These are phyloP conservation scores for Adineta ricciae DNA, from an alignment of 2,888 invertebrate species.

Conservation along the genomic window DNA sequence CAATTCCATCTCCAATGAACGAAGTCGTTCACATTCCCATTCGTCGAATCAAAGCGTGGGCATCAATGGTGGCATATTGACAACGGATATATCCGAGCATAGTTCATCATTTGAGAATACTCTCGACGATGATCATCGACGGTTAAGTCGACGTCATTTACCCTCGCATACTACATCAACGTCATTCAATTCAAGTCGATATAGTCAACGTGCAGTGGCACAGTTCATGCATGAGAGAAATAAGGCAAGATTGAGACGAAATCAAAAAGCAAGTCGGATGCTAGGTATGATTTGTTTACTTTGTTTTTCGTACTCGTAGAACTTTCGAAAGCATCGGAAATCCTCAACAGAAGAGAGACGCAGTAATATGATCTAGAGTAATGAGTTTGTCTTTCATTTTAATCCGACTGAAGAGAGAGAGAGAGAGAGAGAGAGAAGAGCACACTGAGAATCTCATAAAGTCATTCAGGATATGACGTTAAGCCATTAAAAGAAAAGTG, in stretches of 20 bases:
- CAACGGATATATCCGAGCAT: neutral
- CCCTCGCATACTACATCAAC: neutral
- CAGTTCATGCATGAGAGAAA: conserved; percentile 22
- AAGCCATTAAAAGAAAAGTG: neutral
- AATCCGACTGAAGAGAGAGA: too few species aligned
- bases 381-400: too few species aligned
- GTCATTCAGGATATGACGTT: neutral
- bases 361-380: too few species aligned
- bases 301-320: neutral
- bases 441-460: too few species aligned
- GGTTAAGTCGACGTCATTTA: neutral
- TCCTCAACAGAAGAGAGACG: neutral
- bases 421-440: too few species aligned
- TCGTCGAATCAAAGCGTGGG: neutral
- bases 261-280: conserved; percentile 33
- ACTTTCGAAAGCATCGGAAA: neutral
- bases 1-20: neutral
- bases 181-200: conserved; percentile 12
- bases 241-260: conserved; percentile 30
- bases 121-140: neutral
- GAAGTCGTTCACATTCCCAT: neutral
- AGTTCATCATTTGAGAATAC: neutral
- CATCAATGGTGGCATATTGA: neutral
- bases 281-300: neutral
- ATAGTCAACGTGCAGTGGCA: conserved; percentile 4